These are phyloP conservation scores for Catocala fraxini DNA, from an alignment of 2,888 invertebrate genomes.

Conservation along the genomic window DNA sequence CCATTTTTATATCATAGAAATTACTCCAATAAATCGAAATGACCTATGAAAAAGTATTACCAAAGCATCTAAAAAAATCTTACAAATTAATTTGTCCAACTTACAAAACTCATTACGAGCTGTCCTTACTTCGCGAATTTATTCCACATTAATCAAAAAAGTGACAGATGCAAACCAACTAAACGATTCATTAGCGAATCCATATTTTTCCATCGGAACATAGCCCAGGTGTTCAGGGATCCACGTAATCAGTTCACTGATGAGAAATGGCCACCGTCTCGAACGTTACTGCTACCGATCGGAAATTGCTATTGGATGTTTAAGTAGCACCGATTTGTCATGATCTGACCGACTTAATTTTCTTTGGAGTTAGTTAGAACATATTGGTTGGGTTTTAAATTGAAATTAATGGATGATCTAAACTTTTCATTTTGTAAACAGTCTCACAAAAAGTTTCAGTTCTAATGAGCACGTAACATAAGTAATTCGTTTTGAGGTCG, in stretches of 20 bases:
- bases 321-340: slow-evolving; percentile 50
- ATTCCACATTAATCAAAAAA: slow-evolving; percentile 65
- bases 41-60: too few species aligned
- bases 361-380: slow-evolving; percentile 13
- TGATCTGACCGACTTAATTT: slow-evolving; percentile 41
- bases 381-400: background rate
- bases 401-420: background rate
- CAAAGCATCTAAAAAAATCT: background rate
- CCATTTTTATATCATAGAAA: too few species aligned
- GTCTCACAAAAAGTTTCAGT: too few species aligned
- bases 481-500: too few species aligned
- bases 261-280: slow-evolving; percentile 59
- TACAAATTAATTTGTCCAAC: slow-evolving; percentile 18
- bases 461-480: too few species aligned
- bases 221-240: slow-evolving; percentile 57
- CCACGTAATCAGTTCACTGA: slow-evolving; percentile 56
- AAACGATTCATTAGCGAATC: slow-evolving; percentile 72
- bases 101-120: slow-evolving; percentile 50
- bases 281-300: slow-evolving; percentile 52
- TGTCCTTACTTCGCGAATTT: slow-evolving; percentile 46
- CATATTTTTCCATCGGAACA: slow-evolving; percentile 63
- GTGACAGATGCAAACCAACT: slow-evolving; percentile 67
- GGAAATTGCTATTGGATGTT: slow-evolving; percentile 56
- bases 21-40: too few species aligned
- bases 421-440: too few species aligned